Evolutionary conservation across 2,797 vertebrate species (phyloP), one percentile per base, ranked within the genome.

Genomic region (Characodon lateralis): DNA sequence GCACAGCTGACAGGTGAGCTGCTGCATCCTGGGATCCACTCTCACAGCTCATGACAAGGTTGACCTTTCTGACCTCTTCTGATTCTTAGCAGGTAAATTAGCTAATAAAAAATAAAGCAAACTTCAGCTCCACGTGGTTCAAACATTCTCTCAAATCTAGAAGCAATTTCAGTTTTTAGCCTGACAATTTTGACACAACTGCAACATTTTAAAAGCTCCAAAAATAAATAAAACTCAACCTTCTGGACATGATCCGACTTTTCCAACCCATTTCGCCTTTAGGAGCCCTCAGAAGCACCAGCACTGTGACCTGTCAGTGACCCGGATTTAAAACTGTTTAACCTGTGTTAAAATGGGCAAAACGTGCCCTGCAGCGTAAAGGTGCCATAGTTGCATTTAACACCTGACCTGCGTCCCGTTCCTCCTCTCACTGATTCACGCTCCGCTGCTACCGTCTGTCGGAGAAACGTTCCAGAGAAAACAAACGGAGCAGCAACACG

Each of bases 1-100:
- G 69, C 31, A 51, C 56, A 58, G 82, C 46, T 79, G 85, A 85
- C 88, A 89, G 82, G 79, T 86, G 65, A 78, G 71, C 1, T 31
- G 14, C 48, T 12, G 43, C 59, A 61, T 24, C 5, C 31, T 20
- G 31, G 3, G 63, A 6, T 41, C 41, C 39, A 46, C 26, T 26
- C 61, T 63, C 14, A 35, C 10, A 63, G 28, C 63, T 28, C 35
- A 35, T 35, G 35, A 35, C 35, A 35, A 35, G 35, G 35, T 31
- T 8, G 63, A 10, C 10, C 43, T 7, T 46, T 46, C 10, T 7
- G 13, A 13, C 51, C 6, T 5, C 3, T 53, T 53, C 51, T 53
- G 51, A 20, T 4, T 2, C 51, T 5, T 4, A 6, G 61, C 61
- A 39, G 61, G 28, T 65, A 39, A 39, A 65, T 13, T 20, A 53